Percentiles rank a stretch among this genome's conserved stretches.
phyloP scores from a whole-genome alignment of 2,113 vertebrate genomes.

The Emydocephalus ijimae region DNA sequence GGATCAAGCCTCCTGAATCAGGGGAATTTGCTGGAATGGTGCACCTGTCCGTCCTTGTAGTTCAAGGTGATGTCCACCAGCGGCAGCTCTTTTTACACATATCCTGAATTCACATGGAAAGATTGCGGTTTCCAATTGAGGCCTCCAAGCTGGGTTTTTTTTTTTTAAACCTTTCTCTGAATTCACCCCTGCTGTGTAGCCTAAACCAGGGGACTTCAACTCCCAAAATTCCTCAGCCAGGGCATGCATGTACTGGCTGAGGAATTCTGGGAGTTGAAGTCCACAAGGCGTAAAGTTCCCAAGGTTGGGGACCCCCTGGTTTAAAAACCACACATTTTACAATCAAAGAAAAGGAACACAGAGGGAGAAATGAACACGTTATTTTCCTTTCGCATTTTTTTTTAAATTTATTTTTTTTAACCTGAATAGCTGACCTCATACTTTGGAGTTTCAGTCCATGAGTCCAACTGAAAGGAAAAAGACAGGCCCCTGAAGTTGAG shows the following conservation, averaged over 20 bases:
- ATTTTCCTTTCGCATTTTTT: neutral
- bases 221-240: too few species aligned
- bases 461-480: slow-evolving; percentile 98
- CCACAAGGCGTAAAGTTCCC: too few species aligned
- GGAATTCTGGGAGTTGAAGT: too few species aligned
- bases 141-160: neutral
- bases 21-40: neutral
- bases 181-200: neutral
- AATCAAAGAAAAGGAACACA: neutral
- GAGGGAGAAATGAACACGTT: neutral
- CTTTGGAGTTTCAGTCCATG: slow-evolving; percentile 97
- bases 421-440: slow-evolving; percentile 86
- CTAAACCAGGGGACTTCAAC: neutral
- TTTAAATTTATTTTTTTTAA: neutral
- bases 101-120: neutral
- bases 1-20: neutral
- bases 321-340: neutral
- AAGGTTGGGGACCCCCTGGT: too few species aligned
- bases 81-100: neutral
- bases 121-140: neutral
- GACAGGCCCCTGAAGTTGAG: slow-evolving; percentile 98
- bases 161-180: neutral
- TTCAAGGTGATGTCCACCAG: neutral
- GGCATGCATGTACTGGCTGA: too few species aligned
- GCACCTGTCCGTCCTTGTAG: neutral